These are phyloP conservation scores for Sebastes vulpes DNA, from an alignment of 2,797 vertebrate genomes.

Conservation along the genomic window DNA sequence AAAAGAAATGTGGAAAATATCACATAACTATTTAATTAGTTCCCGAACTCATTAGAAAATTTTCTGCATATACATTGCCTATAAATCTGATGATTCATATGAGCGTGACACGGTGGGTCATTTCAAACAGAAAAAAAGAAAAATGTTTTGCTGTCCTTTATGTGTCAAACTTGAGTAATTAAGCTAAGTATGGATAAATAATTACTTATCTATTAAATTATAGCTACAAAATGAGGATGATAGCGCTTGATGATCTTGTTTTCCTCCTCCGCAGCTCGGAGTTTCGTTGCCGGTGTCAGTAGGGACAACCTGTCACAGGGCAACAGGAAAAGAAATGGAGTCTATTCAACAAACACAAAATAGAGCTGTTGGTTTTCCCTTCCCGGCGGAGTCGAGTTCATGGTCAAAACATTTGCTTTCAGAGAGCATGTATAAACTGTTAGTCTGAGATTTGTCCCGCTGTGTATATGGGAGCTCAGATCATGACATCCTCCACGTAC, in stretches of 20 bases:
- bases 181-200: background rate
- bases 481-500: conserved; percentile 19
- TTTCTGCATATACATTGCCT: conserved; percentile 54
- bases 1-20: conserved; percentile 77
- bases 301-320: conserved; percentile 46
- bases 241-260: conserved; percentile 22
- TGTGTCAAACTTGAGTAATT: background rate
- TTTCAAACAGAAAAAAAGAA: background rate
- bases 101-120: background rate
- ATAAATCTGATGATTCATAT: conserved; percentile 45
- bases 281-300: conserved; percentile 23
- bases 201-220: background rate
- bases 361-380: conserved; percentile 50
- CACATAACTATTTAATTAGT: conserved; percentile 79
- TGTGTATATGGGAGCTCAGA: conserved; percentile 20
- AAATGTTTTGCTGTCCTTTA: background rate
- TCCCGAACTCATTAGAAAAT: conserved; percentile 70
- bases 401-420: conserved; percentile 24
- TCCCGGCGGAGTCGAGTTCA: conserved; percentile 26
- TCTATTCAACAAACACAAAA: conserved; percentile 57
- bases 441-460: conserved; percentile 23
- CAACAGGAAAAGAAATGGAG: conserved; percentile 42
- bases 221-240: background rate
- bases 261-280: background rate
- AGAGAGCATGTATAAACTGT: conserved; percentile 11